Conservation (phyloP, 2,113 vertebrate species). For the Zosterops lateralis region DNA sequence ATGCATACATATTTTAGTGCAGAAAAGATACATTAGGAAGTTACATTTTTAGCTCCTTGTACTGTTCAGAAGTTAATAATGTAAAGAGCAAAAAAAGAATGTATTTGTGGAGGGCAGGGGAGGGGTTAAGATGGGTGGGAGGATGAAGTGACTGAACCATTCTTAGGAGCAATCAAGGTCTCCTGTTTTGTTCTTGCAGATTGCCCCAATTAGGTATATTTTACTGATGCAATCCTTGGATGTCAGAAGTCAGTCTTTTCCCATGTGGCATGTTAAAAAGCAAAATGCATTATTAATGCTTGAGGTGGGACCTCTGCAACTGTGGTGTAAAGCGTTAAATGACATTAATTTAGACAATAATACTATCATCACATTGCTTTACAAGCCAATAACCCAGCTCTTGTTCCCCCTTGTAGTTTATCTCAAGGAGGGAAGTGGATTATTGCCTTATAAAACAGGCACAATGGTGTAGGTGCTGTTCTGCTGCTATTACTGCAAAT, state of each 20-base stretch:
- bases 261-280: slow-evolving; percentile 28
- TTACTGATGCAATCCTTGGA: background rate
- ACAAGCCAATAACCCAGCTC: slow-evolving; percentile 55
- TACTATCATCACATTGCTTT: slow-evolving; percentile 53
- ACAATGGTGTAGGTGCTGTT: background rate
- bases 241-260: background rate
- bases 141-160: background rate
- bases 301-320: slow-evolving; percentile 38
- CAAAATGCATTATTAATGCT: slow-evolving; percentile 50
- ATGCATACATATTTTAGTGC: background rate
- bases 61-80: background rate
- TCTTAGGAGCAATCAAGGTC: background rate
- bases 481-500: background rate
- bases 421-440: slow-evolving; percentile 43
- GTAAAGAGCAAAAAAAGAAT: background rate
- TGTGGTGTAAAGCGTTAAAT: slow-evolving; percentile 45
- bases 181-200: background rate
- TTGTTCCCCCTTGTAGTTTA: slow-evolving; percentile 51
- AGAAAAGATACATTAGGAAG: background rate
- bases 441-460: slow-evolving; percentile 58
- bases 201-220: slow-evolving; percentile 12
- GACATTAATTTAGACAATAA: slow-evolving; percentile 67
- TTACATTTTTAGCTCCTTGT: background rate
- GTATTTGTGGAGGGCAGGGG: background rate
- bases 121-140: background rate